Base-by-base conservation (phyloP, 2,113 vertebrate species). In the Xenopus borealis region DNA sequence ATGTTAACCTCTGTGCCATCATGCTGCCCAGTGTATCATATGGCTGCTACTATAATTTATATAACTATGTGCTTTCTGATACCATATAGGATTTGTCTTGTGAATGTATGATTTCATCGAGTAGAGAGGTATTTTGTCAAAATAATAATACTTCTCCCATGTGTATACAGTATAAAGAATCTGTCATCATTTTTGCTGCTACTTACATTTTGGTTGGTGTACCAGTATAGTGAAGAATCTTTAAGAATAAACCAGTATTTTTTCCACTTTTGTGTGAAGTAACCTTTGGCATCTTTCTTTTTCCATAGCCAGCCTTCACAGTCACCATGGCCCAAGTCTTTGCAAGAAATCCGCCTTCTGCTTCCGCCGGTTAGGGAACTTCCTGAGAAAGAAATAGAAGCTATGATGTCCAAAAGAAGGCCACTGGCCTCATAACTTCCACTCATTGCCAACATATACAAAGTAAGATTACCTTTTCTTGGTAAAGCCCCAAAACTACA, bases 161-260 rank as follows among this genome's bases (percentile, higher is more conserved):
- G 9, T 47, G 4, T 12, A 12, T 10, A 27, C 23, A 27, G 23
- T 27, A 27, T 27, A 27, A 27, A 50, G 12, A 4, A 3, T 50
- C 47, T 4, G 5, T 40, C 33, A 7, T 50, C 2, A 55, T 2
- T 55, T 8, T n/a, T 55, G 12, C 45, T 0, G 0, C 0, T 71
- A 84, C 94, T 94, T 83, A 95, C 94, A 2, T 95, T 95, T 86
- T 95, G 94, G 83, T 96, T 94, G 71, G 94, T 95, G 83, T 96
- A 97, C 95, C 93, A 97, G 89, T 95, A 97, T 59, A 97, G 88
- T 72, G 92, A 93, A 0, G 94, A 94, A 75, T 96, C 92, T 81
- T 96, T 96, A 80, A 97, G 89, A 76, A 95, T 92, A 70, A 97
- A 96, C 94, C 95, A 97, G 85, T 94, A 94, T 78, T 93, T 95